Conservation (phyloP, 2,797 vertebrate species). For the Anas bahamensis region DNA sequence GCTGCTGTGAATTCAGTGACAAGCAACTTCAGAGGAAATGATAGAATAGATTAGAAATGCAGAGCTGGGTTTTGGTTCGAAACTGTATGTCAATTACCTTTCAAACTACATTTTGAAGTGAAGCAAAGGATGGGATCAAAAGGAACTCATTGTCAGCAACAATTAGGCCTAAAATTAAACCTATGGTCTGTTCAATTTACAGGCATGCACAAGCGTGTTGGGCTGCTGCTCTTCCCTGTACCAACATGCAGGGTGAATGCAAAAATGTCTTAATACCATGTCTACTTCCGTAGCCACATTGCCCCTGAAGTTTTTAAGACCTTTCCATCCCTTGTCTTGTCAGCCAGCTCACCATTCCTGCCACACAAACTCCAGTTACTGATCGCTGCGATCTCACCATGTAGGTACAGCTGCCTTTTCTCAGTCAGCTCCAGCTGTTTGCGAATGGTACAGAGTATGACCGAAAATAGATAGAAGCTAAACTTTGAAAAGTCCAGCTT, state of each 20-base stretch:
- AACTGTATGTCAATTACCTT: slow-evolving; percentile 8
- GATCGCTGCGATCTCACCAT: not conserved
- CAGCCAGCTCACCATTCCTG: not conserved
- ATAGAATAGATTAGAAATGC: not conserved
- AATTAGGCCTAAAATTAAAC: slow-evolving; percentile 31
- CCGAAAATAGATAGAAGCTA: not conserved
- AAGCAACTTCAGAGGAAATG: not conserved
- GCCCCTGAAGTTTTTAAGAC: not conserved
- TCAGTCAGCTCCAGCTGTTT: not conserved
- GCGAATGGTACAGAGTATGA: not conserved
- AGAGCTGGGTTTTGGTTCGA: not conserved
- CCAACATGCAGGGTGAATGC: not conserved
- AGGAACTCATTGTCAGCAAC: slow-evolving; percentile 21
- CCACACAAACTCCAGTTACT: not conserved
- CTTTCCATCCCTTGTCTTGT: not conserved
- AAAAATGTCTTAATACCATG: not conserved
- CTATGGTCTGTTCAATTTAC: not conserved
- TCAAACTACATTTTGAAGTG: slow-evolving; percentile 30
- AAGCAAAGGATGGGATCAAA: slow-evolving; percentile 25
- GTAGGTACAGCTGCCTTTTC: not conserved
- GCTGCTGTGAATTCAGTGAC: not conserved
- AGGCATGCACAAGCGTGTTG: not conserved
- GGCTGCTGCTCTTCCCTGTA: not conserved
- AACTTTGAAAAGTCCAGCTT: not conserved
- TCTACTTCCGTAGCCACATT: not conserved